These are phyloP conservation scores for Cremastinae sp. DNA, from an alignment of 2,888 invertebrate genomes.

Conservation along the genomic window DNA sequence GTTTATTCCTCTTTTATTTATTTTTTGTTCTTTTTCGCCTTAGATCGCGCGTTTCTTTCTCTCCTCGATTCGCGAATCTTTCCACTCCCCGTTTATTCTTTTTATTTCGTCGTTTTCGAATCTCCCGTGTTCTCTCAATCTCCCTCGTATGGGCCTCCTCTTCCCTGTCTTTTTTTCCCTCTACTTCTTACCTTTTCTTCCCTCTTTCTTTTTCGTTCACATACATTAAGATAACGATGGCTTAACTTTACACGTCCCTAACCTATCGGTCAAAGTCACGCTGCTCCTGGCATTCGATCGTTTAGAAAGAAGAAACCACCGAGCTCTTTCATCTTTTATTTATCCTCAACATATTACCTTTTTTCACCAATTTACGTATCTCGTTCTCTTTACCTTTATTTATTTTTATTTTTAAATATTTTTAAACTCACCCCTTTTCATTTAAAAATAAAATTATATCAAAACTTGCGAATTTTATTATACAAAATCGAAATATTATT, in stretches of 20 bases:
- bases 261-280: conserved; percentile 76
- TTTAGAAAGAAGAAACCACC: conserved; percentile 64
- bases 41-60: no score
- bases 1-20: no score
- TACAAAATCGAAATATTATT: no score
- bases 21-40: no score
- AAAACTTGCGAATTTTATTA: no score
- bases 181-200: neutral
- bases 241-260: conserved; percentile 60
- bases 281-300: conserved; percentile 63
- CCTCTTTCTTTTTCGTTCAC: conserved; percentile 60
- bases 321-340: conserved; percentile 44
- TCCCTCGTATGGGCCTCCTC: neutral
- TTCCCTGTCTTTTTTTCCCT: conserved; percentile 34
- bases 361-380: conserved; percentile 8
- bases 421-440: no score
- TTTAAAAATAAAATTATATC: no score
- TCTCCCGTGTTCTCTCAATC: no score
- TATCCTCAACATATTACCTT: conserved; percentile 3
- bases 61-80: no score
- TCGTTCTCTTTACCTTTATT: neutral
- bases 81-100: no score
- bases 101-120: no score
- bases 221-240: conserved; percentile 71
- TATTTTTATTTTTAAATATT: conserved; percentile 13